Evolutionary conservation across 1,140 invertebrate genomes (phyloP), one percentile per base, ranked within the genome.

Genomic region (Drosophila triauraria): DNA sequence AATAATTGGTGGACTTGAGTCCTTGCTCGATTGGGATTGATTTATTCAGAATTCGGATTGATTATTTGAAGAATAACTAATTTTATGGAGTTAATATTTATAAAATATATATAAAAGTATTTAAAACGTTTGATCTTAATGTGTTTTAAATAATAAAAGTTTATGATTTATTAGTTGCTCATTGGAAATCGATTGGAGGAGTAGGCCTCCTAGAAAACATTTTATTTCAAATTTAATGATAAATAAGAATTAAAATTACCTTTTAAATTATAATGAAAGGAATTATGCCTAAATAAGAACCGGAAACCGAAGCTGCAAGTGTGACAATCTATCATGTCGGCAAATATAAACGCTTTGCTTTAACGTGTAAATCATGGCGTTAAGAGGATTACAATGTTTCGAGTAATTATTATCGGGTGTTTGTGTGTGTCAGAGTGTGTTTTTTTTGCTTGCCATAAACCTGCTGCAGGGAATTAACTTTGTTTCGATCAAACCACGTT

Each of bases 341-440:
- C 67, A 40, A 54, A 44, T 25, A 65, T 67, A 40, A 77, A 76
- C 48, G 62, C 48, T 76, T 46, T 77, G 54, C 56, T 68, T 60
- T 46, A 67, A 75, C 84, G 82, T 87, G 84, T 87, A 80, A 87
- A 87, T 88, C 84, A 70, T 48, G 51, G 68, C 82, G 80, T 63
- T 87, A 87, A 88, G 80, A 88, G 84, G 84, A 83, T 87, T 88
- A 87, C 84, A 88, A 88, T 88, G 84, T 87, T 88, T 79, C 80
- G 58, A 90, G 85, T 90, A 87, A 87, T 87, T 90, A 87, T 88
- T 84, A 87, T 88, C 62, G 75, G 58, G 63, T 25, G 20, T 44
- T 53, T 54, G 56, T 40, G 72, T 59, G 61, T 38, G 17, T 76
- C 58, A 50, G 50, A 58, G 65, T 63, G 69, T 75, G 68, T 48